phyloP scores from a whole-genome alignment of 64 coral and sea anemone species.

The Montipora efflorescens region DNA sequence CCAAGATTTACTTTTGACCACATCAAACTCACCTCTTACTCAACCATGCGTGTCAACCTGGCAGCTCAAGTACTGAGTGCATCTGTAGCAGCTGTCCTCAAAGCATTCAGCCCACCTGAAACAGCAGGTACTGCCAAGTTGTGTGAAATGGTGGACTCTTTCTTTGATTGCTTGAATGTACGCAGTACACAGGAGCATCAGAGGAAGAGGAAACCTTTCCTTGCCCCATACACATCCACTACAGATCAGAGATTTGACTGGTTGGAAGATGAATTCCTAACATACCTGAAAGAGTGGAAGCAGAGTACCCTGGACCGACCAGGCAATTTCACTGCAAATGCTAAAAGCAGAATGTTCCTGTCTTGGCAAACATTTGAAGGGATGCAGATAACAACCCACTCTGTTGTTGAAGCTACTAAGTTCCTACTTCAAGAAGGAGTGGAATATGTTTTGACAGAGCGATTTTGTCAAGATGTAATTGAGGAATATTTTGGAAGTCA shows the following conservation, averaged over 20 bases:
- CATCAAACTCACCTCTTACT: neutral
- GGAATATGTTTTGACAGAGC: constrained; percentile 56
- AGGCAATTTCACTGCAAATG: too few relatives aligned
- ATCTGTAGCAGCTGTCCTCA: constrained; percentile 4
- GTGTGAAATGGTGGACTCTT: too few relatives aligned
- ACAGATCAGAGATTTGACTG: constrained; percentile 17
- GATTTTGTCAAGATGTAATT: constrained; percentile 53
- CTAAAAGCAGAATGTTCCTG: too few relatives aligned
- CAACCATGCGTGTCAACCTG: neutral
- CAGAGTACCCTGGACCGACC: too few relatives aligned
- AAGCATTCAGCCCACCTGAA: neutral
- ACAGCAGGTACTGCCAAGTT: too few relatives aligned
- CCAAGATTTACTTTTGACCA: too few relatives aligned
- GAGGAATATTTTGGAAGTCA: constrained; percentile 58
- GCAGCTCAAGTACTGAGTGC: constrained; percentile 54
- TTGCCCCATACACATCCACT: neutral
- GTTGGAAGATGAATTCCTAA: neutral
- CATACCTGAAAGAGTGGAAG: constrained; percentile 24
- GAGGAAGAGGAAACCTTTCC: neutral
- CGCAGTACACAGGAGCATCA: constrained; percentile 33
- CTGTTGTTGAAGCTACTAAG: constrained; percentile 36
- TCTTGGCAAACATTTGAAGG: too few relatives aligned
- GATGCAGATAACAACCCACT: constrained; percentile 22
- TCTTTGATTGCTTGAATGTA: neutral
- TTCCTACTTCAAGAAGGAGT: constrained; percentile 56